These are phyloP conservation scores for Parochlus steinenii DNA, from an alignment of 2,888 invertebrate genomes.

Conservation along the genomic window DNA sequence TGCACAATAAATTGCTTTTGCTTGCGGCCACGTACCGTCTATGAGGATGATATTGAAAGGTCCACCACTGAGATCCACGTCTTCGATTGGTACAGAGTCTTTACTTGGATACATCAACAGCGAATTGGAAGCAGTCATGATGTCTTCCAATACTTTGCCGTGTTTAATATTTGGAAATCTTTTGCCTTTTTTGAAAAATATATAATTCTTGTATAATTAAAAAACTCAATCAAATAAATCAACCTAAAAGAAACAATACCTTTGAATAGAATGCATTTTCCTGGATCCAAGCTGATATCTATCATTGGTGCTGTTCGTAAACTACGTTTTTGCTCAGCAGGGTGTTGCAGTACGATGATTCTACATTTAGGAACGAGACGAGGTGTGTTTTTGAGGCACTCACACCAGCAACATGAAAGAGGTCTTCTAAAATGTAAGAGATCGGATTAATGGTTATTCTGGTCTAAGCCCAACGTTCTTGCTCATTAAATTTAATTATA, in stretches of 20 bases:
- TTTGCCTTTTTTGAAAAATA: slow-evolving; percentile 60
- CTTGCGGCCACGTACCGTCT: slow-evolving; percentile 94
- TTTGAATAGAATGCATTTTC: slow-evolving; percentile 60
- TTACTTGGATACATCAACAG: slow-evolving; percentile 68
- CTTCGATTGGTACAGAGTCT: slow-evolving; percentile 49
- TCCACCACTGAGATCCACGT: slow-evolving; percentile 29
- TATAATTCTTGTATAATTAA: no score
- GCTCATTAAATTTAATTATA: slow-evolving; percentile 6
- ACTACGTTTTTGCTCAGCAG: slow-evolving; percentile 80
- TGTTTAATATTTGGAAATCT: slow-evolving; percentile 58
- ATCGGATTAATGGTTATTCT: slow-evolving; percentile 2
- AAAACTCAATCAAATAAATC: no score
- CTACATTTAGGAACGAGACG: slow-evolving; percentile 50
- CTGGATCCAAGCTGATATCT: slow-evolving; percentile 50
- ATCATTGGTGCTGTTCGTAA: slow-evolving; percentile 83
- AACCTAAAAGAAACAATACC: no score
- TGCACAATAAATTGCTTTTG: slow-evolving; percentile 76
- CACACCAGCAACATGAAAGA: slow-evolving; percentile 77
- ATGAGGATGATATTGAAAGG: slow-evolving; percentile 66
- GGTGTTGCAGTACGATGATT: slow-evolving; percentile 77
- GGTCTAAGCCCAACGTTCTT: not conserved
- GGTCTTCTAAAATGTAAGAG: slow-evolving; percentile 50
- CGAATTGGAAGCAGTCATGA: slow-evolving; percentile 49
- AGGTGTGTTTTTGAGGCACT: slow-evolving; percentile 55
- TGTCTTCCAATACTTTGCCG: slow-evolving; percentile 41